Base-by-base conservation (phyloP, 2,113 vertebrate species). In the Geococcyx californianus region DNA sequence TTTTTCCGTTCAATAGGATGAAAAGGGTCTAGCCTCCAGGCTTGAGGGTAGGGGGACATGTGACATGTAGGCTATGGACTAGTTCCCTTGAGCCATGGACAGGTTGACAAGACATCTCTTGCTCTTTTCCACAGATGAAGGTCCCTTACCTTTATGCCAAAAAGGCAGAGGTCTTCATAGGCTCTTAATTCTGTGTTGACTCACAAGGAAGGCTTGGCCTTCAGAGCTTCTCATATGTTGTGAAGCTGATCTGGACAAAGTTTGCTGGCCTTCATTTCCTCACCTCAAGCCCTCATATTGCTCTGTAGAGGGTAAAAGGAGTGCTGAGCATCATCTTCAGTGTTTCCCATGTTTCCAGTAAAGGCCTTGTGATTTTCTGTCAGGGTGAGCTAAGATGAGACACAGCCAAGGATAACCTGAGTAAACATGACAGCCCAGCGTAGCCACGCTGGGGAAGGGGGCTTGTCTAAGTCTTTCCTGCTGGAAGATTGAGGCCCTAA, bases 321-420 rank as follows among this genome's bases (percentile, higher is more conserved):
- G 34, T 63, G 56, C 93, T 47, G 77, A 75, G 20, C 8, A 64
- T 52, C 29, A 19, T 34, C 26, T 66, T 68, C 63, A 75, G 36
- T 85, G 52, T 42, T 25, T 93, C 94, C 18, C 62, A 7, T 6
- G 80, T 97, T 34, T 95, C 95, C 23, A 96, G 97, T 63, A 78
- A 86, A 63, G 97, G 96, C 28, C 95, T 97, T 44, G 55, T 97
- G 63, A 86, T 98, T 76, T 95, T 98, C 18, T 97, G 98, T 33
- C 91, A 84, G 55, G 73, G 58, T n/a, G 62, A 76, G 38, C 36
- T 23, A 18, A 85, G 60, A 40, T 66, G 13, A 60, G 24, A 40
- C 29, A 14, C 17, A 44, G 59, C 38, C 19, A 59, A 64, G 59
- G 47, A 78, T 2, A 11, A 60, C 25, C 11, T 31, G 29, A 60